Percentiles rank a stretch among this genome's conserved stretches.
Evolutionary conservation across 2,888 invertebrate species (phyloP).

Genomic region (Cinara cedri): DNA sequence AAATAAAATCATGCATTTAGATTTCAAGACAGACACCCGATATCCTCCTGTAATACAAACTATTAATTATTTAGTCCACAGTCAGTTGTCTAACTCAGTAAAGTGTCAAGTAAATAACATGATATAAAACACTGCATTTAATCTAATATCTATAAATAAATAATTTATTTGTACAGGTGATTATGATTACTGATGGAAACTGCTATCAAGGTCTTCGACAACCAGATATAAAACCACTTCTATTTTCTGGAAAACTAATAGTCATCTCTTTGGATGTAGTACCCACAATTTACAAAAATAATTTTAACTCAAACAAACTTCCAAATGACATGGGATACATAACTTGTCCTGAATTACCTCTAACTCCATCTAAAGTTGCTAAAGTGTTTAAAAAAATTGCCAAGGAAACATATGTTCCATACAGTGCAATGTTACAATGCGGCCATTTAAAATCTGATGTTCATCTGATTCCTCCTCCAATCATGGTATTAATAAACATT

Average conservation of each 20-base stretch:
- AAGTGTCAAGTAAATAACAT: conserved; percentile 73
- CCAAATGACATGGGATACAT: conserved; percentile 73
- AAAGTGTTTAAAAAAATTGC: conserved; percentile 72
- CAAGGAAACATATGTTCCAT: conserved; percentile 76
- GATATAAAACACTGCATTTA: background rate
- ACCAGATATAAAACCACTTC: conserved; percentile 71
- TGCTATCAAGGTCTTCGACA: conserved; percentile 62
- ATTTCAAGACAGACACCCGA: conserved; percentile 86
- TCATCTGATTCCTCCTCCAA: conserved; percentile 76
- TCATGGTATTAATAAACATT: conserved; percentile 64
- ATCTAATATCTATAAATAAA: background rate
- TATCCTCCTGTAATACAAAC: conserved; percentile 80
- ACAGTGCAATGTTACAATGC: conserved; percentile 75
- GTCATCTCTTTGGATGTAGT: conserved; percentile 63
- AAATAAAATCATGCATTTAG: conserved; percentile 75
- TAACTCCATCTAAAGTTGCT: conserved; percentile 63
- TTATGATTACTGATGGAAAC: conserved; percentile 76
- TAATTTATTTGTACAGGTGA: conserved; percentile 64
- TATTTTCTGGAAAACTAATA: conserved; percentile 77
- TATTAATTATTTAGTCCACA: conserved; percentile 77
- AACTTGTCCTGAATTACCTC: conserved; percentile 67
- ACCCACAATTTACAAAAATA: conserved; percentile 42
- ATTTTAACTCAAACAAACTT: conserved; percentile 61
- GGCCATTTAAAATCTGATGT: conserved; percentile 77
- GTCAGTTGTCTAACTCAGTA: conserved; percentile 89